Conservation (phyloP, 2,797 vertebrate genomes). For the Ambastaia sidthimunki region DNA sequence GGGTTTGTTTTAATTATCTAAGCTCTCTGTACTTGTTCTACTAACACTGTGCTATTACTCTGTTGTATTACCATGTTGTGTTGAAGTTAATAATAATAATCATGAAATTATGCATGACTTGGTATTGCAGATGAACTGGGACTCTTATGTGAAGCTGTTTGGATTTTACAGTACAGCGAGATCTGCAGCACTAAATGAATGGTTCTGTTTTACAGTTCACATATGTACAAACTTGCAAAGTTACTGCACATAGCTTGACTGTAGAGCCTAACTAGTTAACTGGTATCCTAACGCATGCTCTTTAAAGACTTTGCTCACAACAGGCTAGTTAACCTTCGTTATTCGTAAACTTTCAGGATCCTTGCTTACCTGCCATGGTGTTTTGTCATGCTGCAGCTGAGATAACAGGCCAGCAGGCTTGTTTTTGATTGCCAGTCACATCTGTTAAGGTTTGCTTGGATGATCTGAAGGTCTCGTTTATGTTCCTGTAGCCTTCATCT, state of each 20-base stretch:
- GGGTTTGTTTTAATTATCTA: not conserved
- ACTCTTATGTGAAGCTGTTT: constrained; percentile 15
- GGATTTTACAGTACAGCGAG: not conserved
- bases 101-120: constrained; percentile 5
- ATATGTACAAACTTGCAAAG: not conserved
- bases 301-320: not conserved
- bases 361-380: not conserved
- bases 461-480: not conserved
- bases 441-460: constrained; percentile 34
- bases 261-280: not conserved
- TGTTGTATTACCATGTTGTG: constrained; percentile 12
- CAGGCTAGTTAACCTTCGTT: too few relatives aligned
- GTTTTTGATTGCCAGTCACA: constrained; percentile 28
- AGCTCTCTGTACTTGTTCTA: constrained; percentile 22
- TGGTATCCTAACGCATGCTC: constrained; percentile 8
- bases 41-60: constrained; percentile 36
- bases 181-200: constrained; percentile 2
- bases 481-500: constrained; percentile 4
- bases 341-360: too few relatives aligned
- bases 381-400: not conserved
- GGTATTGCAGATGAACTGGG: not conserved
- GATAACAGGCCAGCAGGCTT: not conserved
- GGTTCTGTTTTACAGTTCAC: constrained; percentile 32
- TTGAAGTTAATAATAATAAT: constrained; percentile 4
- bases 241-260: not conserved